Evolutionary conservation across 2,797 vertebrate species (phyloP), one percentile per base, ranked within the genome.

Genomic region (Peromyscus nudipes): DNA sequence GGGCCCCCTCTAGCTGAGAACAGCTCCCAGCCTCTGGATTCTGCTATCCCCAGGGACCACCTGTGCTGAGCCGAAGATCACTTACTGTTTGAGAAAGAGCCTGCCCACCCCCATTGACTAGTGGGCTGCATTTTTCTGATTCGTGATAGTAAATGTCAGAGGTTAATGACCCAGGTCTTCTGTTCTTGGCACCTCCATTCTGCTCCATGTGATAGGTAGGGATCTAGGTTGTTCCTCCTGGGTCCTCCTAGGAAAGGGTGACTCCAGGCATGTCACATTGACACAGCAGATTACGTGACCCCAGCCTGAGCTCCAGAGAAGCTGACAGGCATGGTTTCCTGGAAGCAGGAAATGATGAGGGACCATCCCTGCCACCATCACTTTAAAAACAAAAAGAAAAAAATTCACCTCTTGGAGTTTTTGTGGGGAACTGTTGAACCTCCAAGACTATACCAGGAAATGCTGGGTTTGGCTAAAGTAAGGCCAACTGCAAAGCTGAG

Each of bases 81-180:
- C 55, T 57, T 19, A 6, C n/a, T 19, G 23, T 40, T 77, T 67
- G 27, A 57, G 57, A 62, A 55, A 67, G 46, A 86, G n/a, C 19
- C 17, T 14, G 11, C 5, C 37, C 27, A 4, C 10, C 21, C 43
- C 13, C 16, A 5, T 31, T 25, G 52, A 52, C 0, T 1, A 27
- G 13, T 0, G 0, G 25, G 21, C 27, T 40, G 1, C 29, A 1
- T 4, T 10, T 37, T n/a, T 34, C 75, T 19, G 62, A 23, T 2
- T 23, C n/a, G n/a, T n/a, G 1, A 31, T 0, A 4, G 16, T 16
- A 29, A 27, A 1, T 1, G 13, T 16, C n/a, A 17, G 31, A 7
- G 40, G 6, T 1, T 1, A 2, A 1, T 0, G 25, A 49, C 49
- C n/a, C 46, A 0, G 4, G 0, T 6, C 23, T 12, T 49, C 49